Percentiles rank a stretch among this genome's conserved stretches.
Conservation (phyloP, 2,113 vertebrate genomes). For the Cyprinodon brontotheroides region DNA sequence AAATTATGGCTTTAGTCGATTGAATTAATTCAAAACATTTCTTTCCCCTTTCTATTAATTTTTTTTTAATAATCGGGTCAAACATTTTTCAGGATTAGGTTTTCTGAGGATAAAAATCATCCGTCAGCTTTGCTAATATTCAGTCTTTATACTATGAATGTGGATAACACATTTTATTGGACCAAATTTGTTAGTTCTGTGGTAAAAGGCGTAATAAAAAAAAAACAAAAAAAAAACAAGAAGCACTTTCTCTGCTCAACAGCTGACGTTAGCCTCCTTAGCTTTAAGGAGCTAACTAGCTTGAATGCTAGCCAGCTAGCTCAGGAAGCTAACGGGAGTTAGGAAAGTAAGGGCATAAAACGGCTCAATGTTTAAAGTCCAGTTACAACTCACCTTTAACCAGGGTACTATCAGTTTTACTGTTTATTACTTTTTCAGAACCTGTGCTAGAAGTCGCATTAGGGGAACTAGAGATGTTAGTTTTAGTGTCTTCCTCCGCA, state of each 20-base stretch:
- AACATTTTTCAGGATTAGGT: too few relatives aligned
- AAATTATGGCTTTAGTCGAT: too few relatives aligned
- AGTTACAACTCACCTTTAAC: slow-evolving; percentile 82
- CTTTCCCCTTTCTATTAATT: not conserved
- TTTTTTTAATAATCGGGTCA: not conserved
- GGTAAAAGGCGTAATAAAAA: not conserved
- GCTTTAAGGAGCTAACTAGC: slow-evolving; percentile 44
- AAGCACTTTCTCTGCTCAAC: not conserved
- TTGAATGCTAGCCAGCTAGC: slow-evolving; percentile 59
- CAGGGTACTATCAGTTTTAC: slow-evolving; percentile 77
- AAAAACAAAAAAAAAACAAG: too few relatives aligned
- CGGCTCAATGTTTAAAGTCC: slow-evolving; percentile 51
- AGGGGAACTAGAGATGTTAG: slow-evolving; percentile 49
- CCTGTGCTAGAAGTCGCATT: slow-evolving; percentile 70
- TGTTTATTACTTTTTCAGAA: slow-evolving; percentile 82
- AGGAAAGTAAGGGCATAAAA: slow-evolving; percentile 24
- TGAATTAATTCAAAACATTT: not conserved
- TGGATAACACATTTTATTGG: not conserved
- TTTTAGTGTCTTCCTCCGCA: slow-evolving; percentile 72
- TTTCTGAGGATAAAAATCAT: too few relatives aligned
- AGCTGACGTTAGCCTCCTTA: slow-evolving; percentile 36
- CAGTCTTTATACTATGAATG: too few relatives aligned
- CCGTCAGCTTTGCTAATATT: too few relatives aligned
- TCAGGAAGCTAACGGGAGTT: slow-evolving; percentile 50
- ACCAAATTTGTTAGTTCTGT: not conserved